Evolutionary conservation across 1,140 invertebrate species (phyloP).

Genomic region (Brachionus sp.): DNA sequence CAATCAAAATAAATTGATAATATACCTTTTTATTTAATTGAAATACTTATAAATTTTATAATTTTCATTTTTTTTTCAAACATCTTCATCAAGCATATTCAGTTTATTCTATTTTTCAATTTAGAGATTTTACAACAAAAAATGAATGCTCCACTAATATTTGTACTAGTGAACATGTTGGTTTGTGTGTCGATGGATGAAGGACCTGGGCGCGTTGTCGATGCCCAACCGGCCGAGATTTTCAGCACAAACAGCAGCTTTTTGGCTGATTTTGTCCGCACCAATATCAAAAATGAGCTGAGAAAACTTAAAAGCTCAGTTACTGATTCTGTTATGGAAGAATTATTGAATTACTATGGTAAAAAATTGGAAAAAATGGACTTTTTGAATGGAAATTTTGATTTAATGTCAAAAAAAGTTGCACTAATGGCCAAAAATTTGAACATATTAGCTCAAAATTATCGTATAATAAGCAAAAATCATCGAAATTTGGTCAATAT

Average conservation of each 20-base stretch:
- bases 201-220: background rate
- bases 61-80: background rate
- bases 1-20: background rate
- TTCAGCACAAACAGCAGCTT: background rate
- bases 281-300: background rate
- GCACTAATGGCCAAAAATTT: background rate
- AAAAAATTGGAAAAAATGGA: background rate
- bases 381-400: background rate
- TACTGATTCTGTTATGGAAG: constrained; percentile 22
- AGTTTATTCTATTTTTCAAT: background rate
- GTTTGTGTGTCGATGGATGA: background rate
- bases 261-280: background rate
- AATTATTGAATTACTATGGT: constrained; percentile 11
- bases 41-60: background rate
- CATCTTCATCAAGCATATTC: background rate
- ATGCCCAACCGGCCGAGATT: background rate
- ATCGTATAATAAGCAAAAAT: background rate
- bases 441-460: background rate
- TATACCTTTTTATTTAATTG: background rate
- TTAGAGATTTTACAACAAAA: background rate
- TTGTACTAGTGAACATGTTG: background rate
- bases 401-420: background rate
- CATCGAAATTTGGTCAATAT: constrained; percentile 23
- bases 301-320: constrained; percentile 1
- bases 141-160: background rate